phyloP scores from a whole-genome alignment of 2,888 invertebrate genomes.

The Dicroscelio sp. region DNA sequence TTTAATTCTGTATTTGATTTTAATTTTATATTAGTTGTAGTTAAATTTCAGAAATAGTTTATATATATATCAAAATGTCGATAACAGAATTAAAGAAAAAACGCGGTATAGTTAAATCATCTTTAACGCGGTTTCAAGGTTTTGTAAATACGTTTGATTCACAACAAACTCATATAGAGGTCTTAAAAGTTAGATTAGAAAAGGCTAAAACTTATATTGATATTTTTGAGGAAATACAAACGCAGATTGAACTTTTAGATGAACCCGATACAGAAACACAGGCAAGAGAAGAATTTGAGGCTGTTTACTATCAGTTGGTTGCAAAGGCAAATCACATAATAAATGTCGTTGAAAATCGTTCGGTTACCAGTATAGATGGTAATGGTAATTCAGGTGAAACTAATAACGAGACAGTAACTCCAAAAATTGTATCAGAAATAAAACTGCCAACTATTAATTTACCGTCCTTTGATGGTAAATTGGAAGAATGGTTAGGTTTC shows the following conservation, averaged over 20 bases:
- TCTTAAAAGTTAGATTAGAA: slow-evolving; percentile 37
- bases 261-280: not conserved
- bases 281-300: slow-evolving; percentile 41
- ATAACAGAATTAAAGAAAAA: slow-evolving; percentile 20
- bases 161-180: not conserved
- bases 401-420: not conserved
- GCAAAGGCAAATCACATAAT: slow-evolving; percentile 49
- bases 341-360: not conserved
- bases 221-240: slow-evolving; percentile 26
- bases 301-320: slow-evolving; percentile 11
- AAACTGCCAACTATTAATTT: slow-evolving; percentile 49
- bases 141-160: slow-evolving; percentile 6
- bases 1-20: no score
- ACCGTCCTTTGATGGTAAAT: slow-evolving; percentile 36
- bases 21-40: no score
- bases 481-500: slow-evolving; percentile 61
- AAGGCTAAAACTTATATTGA: slow-evolving; percentile 35
- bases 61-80: no score
- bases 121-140: slow-evolving; percentile 27
- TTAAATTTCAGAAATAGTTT: no score
- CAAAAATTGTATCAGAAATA: slow-evolving; percentile 41
- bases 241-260: slow-evolving; percentile 35
- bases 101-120: slow-evolving; percentile 10
- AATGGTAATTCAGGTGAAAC: not conserved
- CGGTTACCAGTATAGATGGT: no score